Evolutionary conservation across 2,113 vertebrate genomes (phyloP).

Genomic region (Nothobranchius kuhntae): DNA sequence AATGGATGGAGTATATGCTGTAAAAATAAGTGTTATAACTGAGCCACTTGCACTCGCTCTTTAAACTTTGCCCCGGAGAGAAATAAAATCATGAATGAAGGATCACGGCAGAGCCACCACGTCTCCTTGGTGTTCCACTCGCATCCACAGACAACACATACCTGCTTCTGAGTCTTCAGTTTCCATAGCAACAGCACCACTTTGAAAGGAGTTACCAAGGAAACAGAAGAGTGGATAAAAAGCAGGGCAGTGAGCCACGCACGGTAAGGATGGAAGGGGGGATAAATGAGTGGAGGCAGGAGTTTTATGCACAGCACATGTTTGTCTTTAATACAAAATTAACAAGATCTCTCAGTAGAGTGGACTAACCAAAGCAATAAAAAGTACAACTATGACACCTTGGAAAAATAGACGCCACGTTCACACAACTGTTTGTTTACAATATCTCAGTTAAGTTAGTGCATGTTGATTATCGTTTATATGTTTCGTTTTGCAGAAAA

Average conservation of each 20-base stretch:
- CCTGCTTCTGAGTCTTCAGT: slow-evolving; percentile 61
- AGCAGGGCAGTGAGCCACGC: slow-evolving; percentile 35
- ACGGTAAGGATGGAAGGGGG: background rate
- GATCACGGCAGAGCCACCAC: slow-evolving; percentile 14
- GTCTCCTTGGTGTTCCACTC: slow-evolving; percentile 42
- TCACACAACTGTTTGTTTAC: slow-evolving; percentile 72
- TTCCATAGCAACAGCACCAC: slow-evolving; percentile 75
- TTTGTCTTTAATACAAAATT: slow-evolving; percentile 85
- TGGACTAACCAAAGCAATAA: slow-evolving; percentile 83
- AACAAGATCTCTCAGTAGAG: slow-evolving; percentile 80
- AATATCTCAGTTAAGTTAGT: slow-evolving; percentile 82
- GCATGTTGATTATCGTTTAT: slow-evolving; percentile 82
- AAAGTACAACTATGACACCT: slow-evolving; percentile 82
- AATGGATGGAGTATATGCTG: slow-evolving; percentile 1
- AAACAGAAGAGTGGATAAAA: slow-evolving; percentile 55
- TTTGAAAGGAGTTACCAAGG: slow-evolving; percentile 70
- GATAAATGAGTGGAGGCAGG: slow-evolving; percentile 54
- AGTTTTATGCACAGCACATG: slow-evolving; percentile 81
- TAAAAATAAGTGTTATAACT: slow-evolving; percentile 36
- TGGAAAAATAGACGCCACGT: slow-evolving; percentile 85
- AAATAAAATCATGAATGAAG: slow-evolving; percentile 72
- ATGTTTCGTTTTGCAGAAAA: slow-evolving; percentile 80
- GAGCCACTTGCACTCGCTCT: slow-evolving; percentile 32
- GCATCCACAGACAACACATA: slow-evolving; percentile 61
- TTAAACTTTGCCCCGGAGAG: slow-evolving; percentile 65